A percentile compares a stretch with the other conserved stretches of the same genome.
phyloP scores from a whole-genome alignment of 2,797 vertebrate genomes.

The Novumbra hubbsi region DNA sequence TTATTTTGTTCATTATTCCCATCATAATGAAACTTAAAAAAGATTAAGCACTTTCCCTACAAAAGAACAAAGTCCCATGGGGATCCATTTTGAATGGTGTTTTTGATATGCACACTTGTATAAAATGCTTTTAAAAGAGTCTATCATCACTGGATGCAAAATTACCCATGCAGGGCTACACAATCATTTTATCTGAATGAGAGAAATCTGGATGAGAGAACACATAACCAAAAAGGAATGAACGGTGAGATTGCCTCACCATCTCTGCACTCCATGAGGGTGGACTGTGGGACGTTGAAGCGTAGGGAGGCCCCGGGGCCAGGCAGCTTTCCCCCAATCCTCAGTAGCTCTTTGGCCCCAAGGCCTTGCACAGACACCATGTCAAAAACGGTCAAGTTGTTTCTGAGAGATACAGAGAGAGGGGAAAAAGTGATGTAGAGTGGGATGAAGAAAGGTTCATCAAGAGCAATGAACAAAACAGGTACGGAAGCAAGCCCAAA shows the following conservation, averaged over 20 bases:
- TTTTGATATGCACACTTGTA: no score
- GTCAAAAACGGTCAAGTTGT: slow-evolving; percentile 94
- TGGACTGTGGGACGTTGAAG: slow-evolving; percentile 97
- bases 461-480: no score
- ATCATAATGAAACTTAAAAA: no score
- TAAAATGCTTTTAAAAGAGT: no score
- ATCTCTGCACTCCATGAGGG: slow-evolving; percentile 93
- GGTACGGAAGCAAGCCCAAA: no score
- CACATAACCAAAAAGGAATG: neutral
- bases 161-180: neutral
- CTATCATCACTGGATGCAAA: neutral
- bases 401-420: slow-evolving; percentile 68
- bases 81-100: no score
- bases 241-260: slow-evolving; percentile 73
- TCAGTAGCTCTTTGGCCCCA: slow-evolving; percentile 90
- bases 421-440: neutral
- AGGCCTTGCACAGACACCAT: slow-evolving; percentile 87
- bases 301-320: slow-evolving; percentile 88
- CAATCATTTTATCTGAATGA: neutral
- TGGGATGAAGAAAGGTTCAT: neutral
- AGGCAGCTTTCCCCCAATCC: slow-evolving; percentile 90
- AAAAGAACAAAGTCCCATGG: no score
- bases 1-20: no score
- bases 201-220: neutral
- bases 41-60: no score